Evolutionary conservation across 2,888 invertebrate genomes (phyloP), one percentile per base, ranked within the genome.

Genomic region (Limnephilus marmoratus): DNA sequence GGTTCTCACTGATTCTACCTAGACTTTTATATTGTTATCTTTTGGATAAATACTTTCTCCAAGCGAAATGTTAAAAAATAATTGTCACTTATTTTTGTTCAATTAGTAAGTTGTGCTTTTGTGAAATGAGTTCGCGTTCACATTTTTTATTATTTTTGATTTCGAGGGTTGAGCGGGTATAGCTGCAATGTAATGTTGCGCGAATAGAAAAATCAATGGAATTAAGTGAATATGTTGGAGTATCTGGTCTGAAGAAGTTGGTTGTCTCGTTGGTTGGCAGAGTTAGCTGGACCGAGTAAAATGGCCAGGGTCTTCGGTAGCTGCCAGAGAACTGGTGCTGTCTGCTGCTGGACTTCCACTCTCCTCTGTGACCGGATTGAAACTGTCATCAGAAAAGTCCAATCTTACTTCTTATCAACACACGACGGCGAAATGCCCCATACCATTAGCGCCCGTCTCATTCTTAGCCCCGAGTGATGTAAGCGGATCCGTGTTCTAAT

Each of bases 361-460:
- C 90, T 31, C 90, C 81, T 83, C 90, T 86, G 81, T 86, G 90
- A 85, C 92, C 86, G 90, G 90, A 86, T 86, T 31, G 90, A 86
- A 68, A 90, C 92, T 92, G 92, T 81, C 85, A 86, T 80, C 92
- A 90, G 90, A 86, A 53, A 90, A 24, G 53, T 85, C 24, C 85
- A 90, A 53, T 90, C 49, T n/a, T n/a, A n/a, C 81, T 83, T 81
- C 90, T 90, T 90, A 90, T 90, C 90, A 37, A 90, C 34, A 80
- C 24, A 49, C 53, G 80, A 34, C 90, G 90, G 83, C 68, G 82
- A 90, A 90, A 34, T 90, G 18, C 29, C 5, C 85, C 83, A 12
- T 37, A 12, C 41, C 83, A 37, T 37, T 83, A 41, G 83, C 83
- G 83, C 37, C 68, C 68, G 83, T 18, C 83, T 83, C 83, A 34